phyloP scores from a whole-genome alignment of 1,140 invertebrate genomes.

The Trichogramma pretiosum region DNA sequence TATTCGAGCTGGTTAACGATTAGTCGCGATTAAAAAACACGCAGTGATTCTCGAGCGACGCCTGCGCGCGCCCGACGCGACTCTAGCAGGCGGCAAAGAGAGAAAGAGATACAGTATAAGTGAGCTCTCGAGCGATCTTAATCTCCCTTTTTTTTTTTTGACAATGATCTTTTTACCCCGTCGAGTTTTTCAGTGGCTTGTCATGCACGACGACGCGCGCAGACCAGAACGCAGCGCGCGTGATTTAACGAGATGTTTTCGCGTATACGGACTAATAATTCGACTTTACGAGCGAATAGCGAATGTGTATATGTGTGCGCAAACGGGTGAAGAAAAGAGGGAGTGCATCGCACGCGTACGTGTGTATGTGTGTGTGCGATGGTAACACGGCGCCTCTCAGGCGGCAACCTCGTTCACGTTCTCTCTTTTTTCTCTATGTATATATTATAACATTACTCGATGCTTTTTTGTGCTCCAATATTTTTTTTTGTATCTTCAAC shows the following conservation, averaged over 20 bases:
- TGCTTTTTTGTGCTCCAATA: too few relatives aligned
- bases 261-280: conserved; percentile 39
- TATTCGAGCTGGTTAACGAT: not conserved
- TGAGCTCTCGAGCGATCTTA: not conserved
- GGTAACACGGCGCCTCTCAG: conserved; percentile 35
- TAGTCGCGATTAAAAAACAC: conserved; percentile 4
- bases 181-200: too few relatives aligned
- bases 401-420: conserved; percentile 32
- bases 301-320: too few relatives aligned
- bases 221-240: conserved; percentile 1
- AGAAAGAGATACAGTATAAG: not conserved
- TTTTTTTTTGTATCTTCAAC: too few relatives aligned
- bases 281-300: conserved; percentile 39
- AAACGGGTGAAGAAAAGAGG: too few relatives aligned
- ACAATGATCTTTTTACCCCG: too few relatives aligned
- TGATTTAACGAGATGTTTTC: conserved; percentile 41
- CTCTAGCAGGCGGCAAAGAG: not conserved
- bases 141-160: not conserved
- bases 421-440: too few relatives aligned
- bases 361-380: conserved; percentile 21
- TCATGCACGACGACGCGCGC: not conserved
- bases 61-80: too few relatives aligned
- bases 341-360: conserved; percentile 19
- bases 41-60: too few relatives aligned
- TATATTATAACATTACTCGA: too few relatives aligned